Percentiles rank a stretch among this genome's conserved stretches.
These are phyloP conservation scores for Harpalus rufipes DNA, from an alignment of 2,888 invertebrate genomes.

Conservation along the genomic window DNA sequence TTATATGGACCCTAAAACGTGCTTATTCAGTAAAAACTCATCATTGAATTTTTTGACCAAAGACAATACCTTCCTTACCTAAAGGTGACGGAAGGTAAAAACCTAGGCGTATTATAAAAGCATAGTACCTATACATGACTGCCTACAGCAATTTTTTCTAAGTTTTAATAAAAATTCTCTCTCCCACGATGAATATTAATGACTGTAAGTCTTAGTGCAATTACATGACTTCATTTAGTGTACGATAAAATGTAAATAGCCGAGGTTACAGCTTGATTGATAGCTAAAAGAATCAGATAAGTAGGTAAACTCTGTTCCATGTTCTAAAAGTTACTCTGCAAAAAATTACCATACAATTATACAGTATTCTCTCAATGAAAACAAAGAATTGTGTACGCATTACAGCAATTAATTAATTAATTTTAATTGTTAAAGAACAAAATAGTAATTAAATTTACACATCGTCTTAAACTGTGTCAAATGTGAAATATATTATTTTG, in stretches of 20 bases:
- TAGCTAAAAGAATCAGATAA: slow-evolving; percentile 12
- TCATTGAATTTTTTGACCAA: no score
- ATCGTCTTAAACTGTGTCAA: neutral
- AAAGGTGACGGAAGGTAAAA: no score
- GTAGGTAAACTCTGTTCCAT: neutral
- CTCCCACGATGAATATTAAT: neutral
- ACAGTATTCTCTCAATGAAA: slow-evolving; percentile 1
- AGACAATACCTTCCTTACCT: no score
- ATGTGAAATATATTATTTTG: no score
- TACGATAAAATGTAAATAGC: slow-evolving; percentile 7
- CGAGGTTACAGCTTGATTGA: slow-evolving; percentile 12
- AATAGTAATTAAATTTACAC: slow-evolving; percentile 10
- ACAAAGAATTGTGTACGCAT: neutral
- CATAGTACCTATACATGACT: no score
- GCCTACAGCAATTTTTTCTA: no score
- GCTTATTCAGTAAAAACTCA: no score
- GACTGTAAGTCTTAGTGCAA: neutral
- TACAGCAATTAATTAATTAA: slow-evolving; percentile 15
- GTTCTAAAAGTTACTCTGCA: neutral
- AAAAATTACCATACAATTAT: slow-evolving; percentile 26
- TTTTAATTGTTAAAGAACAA: neutral
- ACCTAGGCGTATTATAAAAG: no score
- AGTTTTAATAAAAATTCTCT: no score
- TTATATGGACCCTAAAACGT: no score
- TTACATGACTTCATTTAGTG: neutral